Base-by-base conservation (phyloP, 2,113 vertebrate species). In the Coptodon rendalli region DNA sequence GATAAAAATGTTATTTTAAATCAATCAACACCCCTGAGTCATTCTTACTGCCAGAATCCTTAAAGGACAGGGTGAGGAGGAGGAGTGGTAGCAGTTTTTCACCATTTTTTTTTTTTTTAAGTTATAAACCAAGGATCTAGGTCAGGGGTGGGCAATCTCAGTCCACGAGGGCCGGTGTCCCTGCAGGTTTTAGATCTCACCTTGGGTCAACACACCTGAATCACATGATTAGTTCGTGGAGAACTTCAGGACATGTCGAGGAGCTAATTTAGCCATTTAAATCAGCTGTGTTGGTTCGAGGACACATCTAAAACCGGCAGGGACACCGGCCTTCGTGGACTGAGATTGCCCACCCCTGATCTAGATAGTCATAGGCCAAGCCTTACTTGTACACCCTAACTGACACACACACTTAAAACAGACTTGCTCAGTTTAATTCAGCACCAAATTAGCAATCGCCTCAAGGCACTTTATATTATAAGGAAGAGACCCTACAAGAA, bases 1-100 rank as follows among this genome's bases (percentile, higher is more conserved):
- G 61, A 66, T 66, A 63, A 36, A 59, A 66, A 66, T 36, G 34
- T 27, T 24, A 71, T 14, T 71, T 16, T 71, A 71, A 71, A 45
- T 16, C 1, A 71, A 16, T 71, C 13, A 71, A 9, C 38, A 43
- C n/a, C 22, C 13, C 38, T 16, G 66, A 71, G 38, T 71, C 38
- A 16, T 43, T 63, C 17, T 34, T 19, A 68, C 63, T 24, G 36
- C 8, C 66, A 63, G 52, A 22, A 29, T 16, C 38, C 12, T 9
- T 43, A 43, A 43, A 43, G 3, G 13, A 24, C n/a, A 9, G 66
- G 66, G n/a, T 71, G 66, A 71, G n/a, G 36, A 31, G 29, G 29
- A 68, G 36, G 36, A 40, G 36, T 24, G 12, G 36, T 40, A 40
- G 36, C 63, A 9, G 1, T 24, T 40, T 40, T 68, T 68, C 19